These are phyloP conservation scores for Sphaerodactylus townsendi DNA, from an alignment of 2,113 vertebrate genomes.

Conservation along the genomic window DNA sequence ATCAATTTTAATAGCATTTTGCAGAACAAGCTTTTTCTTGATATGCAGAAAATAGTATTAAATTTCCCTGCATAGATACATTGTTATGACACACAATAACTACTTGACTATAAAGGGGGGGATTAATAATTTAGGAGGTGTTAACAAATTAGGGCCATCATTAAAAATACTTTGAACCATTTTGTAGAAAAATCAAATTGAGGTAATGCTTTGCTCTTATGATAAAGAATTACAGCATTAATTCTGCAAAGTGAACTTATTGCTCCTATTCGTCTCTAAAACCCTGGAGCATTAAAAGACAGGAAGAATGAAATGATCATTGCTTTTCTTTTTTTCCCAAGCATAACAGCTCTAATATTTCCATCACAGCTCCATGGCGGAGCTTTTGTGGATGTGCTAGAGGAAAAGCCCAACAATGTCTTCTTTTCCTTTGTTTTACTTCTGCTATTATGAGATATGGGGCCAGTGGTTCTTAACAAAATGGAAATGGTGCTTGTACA, in stretches of 20 bases:
- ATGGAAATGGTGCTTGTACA: slow-evolving; percentile 66
- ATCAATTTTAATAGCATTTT: slow-evolving; percentile 98
- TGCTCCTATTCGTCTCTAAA: slow-evolving; percentile 94
- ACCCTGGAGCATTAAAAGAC: slow-evolving; percentile 96
- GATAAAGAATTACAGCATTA: slow-evolving; percentile 99
- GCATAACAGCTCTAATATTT: slow-evolving; percentile 90
- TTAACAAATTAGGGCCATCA: slow-evolving; percentile 99
- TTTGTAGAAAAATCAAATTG: slow-evolving; percentile 98
- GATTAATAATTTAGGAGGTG: slow-evolving; percentile 99
- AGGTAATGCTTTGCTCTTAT: slow-evolving; percentile 94
- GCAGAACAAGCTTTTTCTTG: slow-evolving; percentile 88
- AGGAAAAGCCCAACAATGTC: slow-evolving; percentile 64
- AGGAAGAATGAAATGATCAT: slow-evolving; percentile 93
- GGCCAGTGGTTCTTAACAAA: slow-evolving; percentile 68
- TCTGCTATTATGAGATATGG: slow-evolving; percentile 65
- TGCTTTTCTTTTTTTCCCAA: slow-evolving; percentile 78
- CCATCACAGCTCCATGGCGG: slow-evolving; percentile 81
- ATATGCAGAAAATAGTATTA: slow-evolving; percentile 99
- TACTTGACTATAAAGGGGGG: slow-evolving; percentile 99
- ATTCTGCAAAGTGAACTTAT: slow-evolving; percentile 99
- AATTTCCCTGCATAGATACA: slow-evolving; percentile 99
- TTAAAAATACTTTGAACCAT: slow-evolving; percentile 99
- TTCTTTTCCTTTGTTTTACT: slow-evolving; percentile 74
- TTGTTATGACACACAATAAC: slow-evolving; percentile 99
- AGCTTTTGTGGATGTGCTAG: slow-evolving; percentile 69